These are phyloP conservation scores for Apogon talboti DNA, from an alignment of 2,797 vertebrate genomes.

Conservation along the genomic window DNA sequence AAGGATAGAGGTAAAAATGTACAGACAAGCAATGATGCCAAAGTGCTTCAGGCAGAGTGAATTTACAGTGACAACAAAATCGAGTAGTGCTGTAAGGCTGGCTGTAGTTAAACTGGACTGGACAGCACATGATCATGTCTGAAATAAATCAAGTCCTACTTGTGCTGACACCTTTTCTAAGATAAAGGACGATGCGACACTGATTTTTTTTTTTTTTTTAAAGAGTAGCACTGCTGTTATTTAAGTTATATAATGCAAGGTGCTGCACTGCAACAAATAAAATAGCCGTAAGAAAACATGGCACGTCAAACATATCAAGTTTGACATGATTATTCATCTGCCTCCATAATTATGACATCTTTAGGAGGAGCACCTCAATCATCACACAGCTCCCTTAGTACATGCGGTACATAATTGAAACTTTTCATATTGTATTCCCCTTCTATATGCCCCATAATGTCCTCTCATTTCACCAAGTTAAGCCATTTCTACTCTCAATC, in stretches of 20 bases:
- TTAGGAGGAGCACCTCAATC: not conserved
- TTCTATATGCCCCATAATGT: conserved; percentile 37
- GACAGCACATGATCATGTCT: conserved; percentile 65
- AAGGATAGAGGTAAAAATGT: conserved; percentile 40
- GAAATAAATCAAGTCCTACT: conserved; percentile 63
- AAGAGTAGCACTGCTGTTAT: conserved; percentile 44
- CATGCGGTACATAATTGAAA: conserved; percentile 13
- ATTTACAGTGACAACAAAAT: conserved; percentile 76
- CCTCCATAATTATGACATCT: not conserved
- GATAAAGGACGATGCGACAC: conserved; percentile 60
- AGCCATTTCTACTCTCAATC: conserved; percentile 44
- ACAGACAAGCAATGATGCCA: conserved; percentile 42
- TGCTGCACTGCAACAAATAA: conserved; percentile 74
- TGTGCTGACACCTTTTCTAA: conserved; percentile 53
- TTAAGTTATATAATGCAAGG: conserved; percentile 70
- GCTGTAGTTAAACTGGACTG: conserved; percentile 52
- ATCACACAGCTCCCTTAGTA: not conserved
- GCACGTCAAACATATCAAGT: not conserved
- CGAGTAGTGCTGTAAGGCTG: conserved; percentile 47
- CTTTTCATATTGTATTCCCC: not conserved
- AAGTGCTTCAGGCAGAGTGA: conserved; percentile 54
- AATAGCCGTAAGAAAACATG: conserved; percentile 21
- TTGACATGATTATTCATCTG: not conserved
- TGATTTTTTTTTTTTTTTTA: not conserved
- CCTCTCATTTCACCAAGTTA: conserved; percentile 50